Base-by-base conservation (phyloP, 2,113 vertebrate species). In the Gopherus evgoodei region DNA sequence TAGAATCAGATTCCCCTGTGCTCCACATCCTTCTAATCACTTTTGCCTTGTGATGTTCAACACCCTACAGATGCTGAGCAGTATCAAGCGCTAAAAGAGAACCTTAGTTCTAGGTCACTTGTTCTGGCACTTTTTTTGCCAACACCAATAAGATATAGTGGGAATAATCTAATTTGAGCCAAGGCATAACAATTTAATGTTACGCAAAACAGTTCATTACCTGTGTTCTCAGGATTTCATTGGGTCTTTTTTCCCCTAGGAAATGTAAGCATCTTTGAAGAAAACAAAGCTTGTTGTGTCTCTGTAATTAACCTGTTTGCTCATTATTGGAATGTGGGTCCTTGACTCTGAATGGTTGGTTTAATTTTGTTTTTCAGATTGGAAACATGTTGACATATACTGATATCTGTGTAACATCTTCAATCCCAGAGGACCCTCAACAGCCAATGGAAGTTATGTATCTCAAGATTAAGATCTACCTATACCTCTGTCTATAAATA, bases 291-390 rank as follows among this genome's bases (percentile, higher is more conserved):
- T 38, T n/a, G 35, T 21, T 19, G 8, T n/a, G 31, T n/a, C 35
- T n/a, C 31, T 38, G 29, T 17, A 38, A 9, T 38, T 69, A 69
- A n/a, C 17, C 35, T 21, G 3, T 69, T 69, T 69, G 35, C 17
- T 69, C 35, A 69, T 69, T 69, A n/a, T 44, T 42, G 24, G 72
- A 3, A 57, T 81, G 22, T 79, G 35, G 29, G 62, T 59, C 8
- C 84, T 47, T 12, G 93, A 81, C 2, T 0, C 0, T 79, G 17
- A 86, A 81, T 49, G 6, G 0, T 2, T 84, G 1, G 65, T n/a
- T 4, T 81, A 44, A 0, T 54, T 84, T 62, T 50, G 5, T 65
- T 72, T 91, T 92, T 91, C 11, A 53, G 29, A 80, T 69, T 56
- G 89, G 2, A 52, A 44, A 1, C 52, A 1, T 62, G 5, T 53